phyloP scores from a whole-genome alignment of 2,888 invertebrate species.

The Aethes cnicana region DNA sequence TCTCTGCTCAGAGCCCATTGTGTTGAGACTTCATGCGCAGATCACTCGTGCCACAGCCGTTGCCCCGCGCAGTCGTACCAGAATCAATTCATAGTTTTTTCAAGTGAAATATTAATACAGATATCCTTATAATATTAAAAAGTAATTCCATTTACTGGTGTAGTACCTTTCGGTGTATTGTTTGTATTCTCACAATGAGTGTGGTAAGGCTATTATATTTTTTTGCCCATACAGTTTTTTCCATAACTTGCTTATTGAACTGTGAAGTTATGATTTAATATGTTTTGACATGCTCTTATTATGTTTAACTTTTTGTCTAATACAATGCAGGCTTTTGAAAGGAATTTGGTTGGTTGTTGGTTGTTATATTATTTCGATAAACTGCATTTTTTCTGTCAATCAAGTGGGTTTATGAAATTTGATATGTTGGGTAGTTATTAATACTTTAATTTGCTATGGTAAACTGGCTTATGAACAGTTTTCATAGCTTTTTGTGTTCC shows the following conservation, averaged over 20 bases:
- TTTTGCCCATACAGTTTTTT: slow-evolving; percentile 58
- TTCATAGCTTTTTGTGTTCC: slow-evolving; percentile 37
- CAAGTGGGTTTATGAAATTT: slow-evolving; percentile 50
- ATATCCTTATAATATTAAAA: slow-evolving; percentile 56
- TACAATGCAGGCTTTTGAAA: slow-evolving; percentile 36
- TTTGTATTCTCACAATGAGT: slow-evolving; percentile 74
- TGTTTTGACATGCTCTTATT: slow-evolving; percentile 77
- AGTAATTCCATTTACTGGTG: slow-evolving; percentile 61
- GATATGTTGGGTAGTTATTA: slow-evolving; percentile 51
- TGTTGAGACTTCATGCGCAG: slow-evolving; percentile 52
- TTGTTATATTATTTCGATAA: too few relatives aligned
- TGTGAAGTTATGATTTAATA: slow-evolving; percentile 79
- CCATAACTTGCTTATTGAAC: slow-evolving; percentile 67
- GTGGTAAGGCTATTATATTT: slow-evolving; percentile 74
- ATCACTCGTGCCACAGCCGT: slow-evolving; percentile 65
- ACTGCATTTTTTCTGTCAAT: too few relatives aligned
- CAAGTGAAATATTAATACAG: slow-evolving; percentile 49
- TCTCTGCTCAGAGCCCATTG: slow-evolving; percentile 66
- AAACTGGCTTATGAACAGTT: slow-evolving; percentile 38
- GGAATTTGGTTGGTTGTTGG: too few relatives aligned
- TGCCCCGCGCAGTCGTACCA: slow-evolving; percentile 68
- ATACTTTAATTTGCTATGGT: slow-evolving; percentile 45
- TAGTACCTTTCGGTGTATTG: slow-evolving; percentile 60
- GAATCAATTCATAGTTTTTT: slow-evolving; percentile 52
- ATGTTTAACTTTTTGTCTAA: slow-evolving; percentile 42